A percentile compares a stretch with the other conserved stretches of the same genome.
phyloP scores from a whole-genome alignment of 2,113 vertebrate genomes.

The Indicator maculatus region DNA sequence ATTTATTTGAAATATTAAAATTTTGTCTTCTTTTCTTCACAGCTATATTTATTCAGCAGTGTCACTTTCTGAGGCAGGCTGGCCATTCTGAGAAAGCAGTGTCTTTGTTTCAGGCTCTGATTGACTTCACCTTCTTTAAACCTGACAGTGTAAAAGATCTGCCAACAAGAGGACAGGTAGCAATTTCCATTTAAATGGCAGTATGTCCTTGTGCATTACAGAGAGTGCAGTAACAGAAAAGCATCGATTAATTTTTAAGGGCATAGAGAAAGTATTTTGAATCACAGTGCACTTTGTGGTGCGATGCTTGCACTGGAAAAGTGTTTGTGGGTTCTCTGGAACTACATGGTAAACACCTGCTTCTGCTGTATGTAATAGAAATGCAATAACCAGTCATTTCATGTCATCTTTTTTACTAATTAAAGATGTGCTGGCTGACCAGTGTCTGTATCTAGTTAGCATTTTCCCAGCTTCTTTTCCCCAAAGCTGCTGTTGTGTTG shows the following conservation, averaged over 20 bases:
- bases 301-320: not conserved
- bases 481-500: not conserved
- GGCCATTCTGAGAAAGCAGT: constrained; percentile 92
- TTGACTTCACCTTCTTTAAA: constrained; percentile 96
- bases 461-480: not conserved
- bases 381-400: not conserved
- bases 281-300: not conserved
- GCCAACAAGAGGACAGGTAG: constrained; percentile 91
- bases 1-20: not conserved
- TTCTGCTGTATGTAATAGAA: not conserved
- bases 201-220: not conserved
- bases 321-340: not conserved
- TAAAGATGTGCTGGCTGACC: not conserved
- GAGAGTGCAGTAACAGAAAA: not conserved
- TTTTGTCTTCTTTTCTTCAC: not conserved
- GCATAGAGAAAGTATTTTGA: not conserved
- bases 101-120: constrained; percentile 91
- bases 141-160: constrained; percentile 88
- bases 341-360: not conserved
- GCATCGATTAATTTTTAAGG: not conserved
- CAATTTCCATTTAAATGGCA: constrained; percentile 1
- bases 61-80: constrained; percentile 91
- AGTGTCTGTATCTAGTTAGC: not conserved
- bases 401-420: not conserved
- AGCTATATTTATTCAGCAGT: constrained; percentile 90